Percentiles rank a stretch among this genome's conserved stretches.
Conservation (phyloP, 1,140 invertebrate species). For the Heliothis subflexa region DNA sequence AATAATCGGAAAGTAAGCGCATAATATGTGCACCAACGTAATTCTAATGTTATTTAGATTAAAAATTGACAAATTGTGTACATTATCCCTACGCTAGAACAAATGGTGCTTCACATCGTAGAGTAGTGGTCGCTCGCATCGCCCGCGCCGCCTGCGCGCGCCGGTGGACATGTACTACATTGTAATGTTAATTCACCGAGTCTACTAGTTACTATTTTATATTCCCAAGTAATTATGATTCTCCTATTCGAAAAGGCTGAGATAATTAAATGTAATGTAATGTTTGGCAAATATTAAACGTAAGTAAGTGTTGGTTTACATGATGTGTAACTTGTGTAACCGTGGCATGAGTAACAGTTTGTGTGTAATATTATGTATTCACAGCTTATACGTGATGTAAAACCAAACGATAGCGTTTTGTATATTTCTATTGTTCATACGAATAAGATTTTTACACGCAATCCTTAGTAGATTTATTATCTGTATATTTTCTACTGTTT, state of each 20-base stretch:
- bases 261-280: conserved; percentile 77
- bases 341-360: conserved; percentile 17
- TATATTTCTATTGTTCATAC: conserved; percentile 82
- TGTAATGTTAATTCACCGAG: conserved; percentile 81
- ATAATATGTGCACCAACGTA: conserved; percentile 73
- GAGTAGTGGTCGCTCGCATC: conserved; percentile 66
- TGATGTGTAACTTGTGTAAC: conserved; percentile 59
- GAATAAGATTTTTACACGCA: conserved; percentile 78
- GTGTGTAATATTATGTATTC: conserved; percentile 34
- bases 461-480: conserved; percentile 74
- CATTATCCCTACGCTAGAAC: conserved; percentile 86
- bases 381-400: conserved; percentile 71
- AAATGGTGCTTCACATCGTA: conserved; percentile 85
- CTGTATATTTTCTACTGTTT: conserved; percentile 81
- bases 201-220: conserved; percentile 85
- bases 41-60: conserved; percentile 81
- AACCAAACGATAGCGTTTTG: conserved; percentile 80
- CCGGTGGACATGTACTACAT: conserved; percentile 60
- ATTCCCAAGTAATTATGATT: conserved; percentile 81
- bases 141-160: conserved; percentile 53
- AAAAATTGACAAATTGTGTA: conserved; percentile 81
- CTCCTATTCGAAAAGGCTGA: conserved; percentile 85
- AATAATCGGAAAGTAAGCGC: conserved; percentile 78
- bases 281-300: conserved; percentile 75
- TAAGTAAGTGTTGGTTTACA: conserved; percentile 62